These are phyloP conservation scores for Ditylenchus weischeri DNA, from an alignment of 2,888 invertebrate genomes.

Conservation along the genomic window DNA sequence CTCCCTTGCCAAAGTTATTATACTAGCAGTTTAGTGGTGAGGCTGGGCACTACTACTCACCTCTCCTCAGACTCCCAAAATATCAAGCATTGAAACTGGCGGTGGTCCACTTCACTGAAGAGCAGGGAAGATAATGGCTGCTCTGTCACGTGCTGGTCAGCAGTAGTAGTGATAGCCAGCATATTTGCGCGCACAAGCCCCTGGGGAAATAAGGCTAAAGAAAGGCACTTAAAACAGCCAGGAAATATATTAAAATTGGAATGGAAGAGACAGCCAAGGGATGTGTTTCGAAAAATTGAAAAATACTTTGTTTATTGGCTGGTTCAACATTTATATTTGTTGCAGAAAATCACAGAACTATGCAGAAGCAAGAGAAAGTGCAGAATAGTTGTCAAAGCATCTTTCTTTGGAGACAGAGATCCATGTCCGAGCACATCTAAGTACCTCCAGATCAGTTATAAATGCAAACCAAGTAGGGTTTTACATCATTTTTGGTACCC, in stretches of 20 bases:
- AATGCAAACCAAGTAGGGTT: slow-evolving; percentile 82
- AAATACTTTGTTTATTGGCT: background rate
- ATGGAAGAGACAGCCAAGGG: background rate
- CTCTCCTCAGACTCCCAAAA: no score
- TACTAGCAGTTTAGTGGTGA: no score
- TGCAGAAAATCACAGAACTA: slow-evolving; percentile 87
- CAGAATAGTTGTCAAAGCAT: slow-evolving; percentile 82
- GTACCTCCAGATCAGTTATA: slow-evolving; percentile 91
- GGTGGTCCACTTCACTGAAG: no score
- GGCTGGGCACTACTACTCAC: no score
- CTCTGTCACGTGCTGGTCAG: no score
- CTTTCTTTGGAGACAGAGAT: slow-evolving; percentile 74
- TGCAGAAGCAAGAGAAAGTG: slow-evolving; percentile 90
- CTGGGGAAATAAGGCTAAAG: slow-evolving; percentile 2
- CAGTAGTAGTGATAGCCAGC: background rate
- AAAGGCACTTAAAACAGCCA: background rate
- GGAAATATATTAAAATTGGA: slow-evolving; percentile 5
- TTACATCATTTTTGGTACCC: slow-evolving; percentile 14
- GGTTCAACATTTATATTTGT: slow-evolving; percentile 23
- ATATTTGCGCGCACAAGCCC: slow-evolving; percentile 7
- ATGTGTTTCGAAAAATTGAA: background rate
- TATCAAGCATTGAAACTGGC: no score
- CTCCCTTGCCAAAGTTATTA: no score
- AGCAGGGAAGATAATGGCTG: no score
- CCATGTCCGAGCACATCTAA: slow-evolving; percentile 86